Base-by-base conservation (phyloP, 2,797 vertebrate genomes). In the Australoheros facetus region DNA sequence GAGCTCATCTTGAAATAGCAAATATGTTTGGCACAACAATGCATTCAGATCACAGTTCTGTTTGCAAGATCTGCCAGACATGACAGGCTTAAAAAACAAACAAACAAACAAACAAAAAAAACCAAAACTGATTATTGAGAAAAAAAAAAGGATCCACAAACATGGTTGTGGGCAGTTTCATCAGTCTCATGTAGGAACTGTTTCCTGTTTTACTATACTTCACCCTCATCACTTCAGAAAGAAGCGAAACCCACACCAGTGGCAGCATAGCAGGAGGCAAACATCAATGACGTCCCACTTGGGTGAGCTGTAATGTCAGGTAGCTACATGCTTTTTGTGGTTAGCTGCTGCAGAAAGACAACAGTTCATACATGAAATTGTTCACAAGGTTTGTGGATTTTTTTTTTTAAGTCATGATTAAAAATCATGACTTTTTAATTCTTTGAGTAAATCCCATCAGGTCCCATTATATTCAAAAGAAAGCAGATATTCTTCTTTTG, bases 221-320 rank as follows among this genome's bases (percentile, higher is more conserved):
- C 9, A 1, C 23, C 16, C 3, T 30, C 3, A 13, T 66, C 23
- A 48, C 16, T 66, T 4, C 45, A 66, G 42, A 0, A 48, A 42
- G 62, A 48, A 51, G 28, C 0, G 0, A n/a, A 19, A 30, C 26
- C 2, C 10, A 1, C 34, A n/a, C 9, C 12, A 2, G 48, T 66
- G 23, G 48, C 42, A 66, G 42, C 17, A 1, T 30, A 16, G 28
- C 42, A 30, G 16, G 23, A n/a, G 42, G 42, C 2, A 0, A 66
- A 51, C 10, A 1, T 48, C 16, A 66, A 0, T 48, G 23, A 16
- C 3, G 3, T 48, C 62, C 16, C 62, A 48, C 26, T 0, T 66
- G 23, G 62, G 39, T 51, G 62, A 51, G 62, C 23, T 30, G 23
- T 19, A 48, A 48, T 45, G 60, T 66, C 45, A 48, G 23, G 39